Percentiles rank a stretch among this genome's conserved stretches.
phyloP scores from a whole-genome alignment of 2,797 vertebrate species.

The Enteromius treurensis region DNA sequence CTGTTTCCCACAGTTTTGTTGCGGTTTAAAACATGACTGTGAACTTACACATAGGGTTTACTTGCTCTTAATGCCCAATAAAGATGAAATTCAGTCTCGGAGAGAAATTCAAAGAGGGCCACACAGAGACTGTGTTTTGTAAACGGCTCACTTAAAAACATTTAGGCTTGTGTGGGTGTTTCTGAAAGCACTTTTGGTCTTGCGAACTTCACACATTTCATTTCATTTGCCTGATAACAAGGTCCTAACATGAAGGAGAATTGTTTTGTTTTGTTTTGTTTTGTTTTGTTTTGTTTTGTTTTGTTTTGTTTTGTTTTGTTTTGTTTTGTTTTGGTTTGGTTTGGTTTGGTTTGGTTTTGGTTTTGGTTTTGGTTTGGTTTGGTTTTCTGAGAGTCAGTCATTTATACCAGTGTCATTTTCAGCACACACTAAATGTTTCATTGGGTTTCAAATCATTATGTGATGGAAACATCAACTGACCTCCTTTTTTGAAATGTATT shows the following conservation, averaged over 20 bases:
- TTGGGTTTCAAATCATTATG: not conserved
- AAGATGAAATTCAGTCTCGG: slow-evolving; percentile 18
- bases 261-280: not conserved
- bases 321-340: too few species aligned
- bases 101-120: slow-evolving; percentile 7
- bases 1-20: slow-evolving; percentile 40
- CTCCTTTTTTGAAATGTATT: not conserved
- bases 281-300: too few species aligned
- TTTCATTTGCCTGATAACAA: not conserved
- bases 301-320: too few species aligned
- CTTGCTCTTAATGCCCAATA: slow-evolving; percentile 30
- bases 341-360: too few species aligned
- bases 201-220: not conserved
- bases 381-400: not conserved
- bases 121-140: not conserved
- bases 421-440: not conserved
- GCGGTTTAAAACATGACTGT: slow-evolving; percentile 16
- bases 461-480: not conserved
- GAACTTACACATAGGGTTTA: slow-evolving; percentile 21
- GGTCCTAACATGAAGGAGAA: not conserved
- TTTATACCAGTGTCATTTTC: not conserved
- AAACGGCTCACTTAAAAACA: not conserved
- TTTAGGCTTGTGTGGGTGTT: not conserved
- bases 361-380: not conserved
- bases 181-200: not conserved